Percentiles rank a stretch among this genome's conserved stretches.
Conservation (phyloP, 2,797 vertebrate species). For the Vireo griseus region DNA sequence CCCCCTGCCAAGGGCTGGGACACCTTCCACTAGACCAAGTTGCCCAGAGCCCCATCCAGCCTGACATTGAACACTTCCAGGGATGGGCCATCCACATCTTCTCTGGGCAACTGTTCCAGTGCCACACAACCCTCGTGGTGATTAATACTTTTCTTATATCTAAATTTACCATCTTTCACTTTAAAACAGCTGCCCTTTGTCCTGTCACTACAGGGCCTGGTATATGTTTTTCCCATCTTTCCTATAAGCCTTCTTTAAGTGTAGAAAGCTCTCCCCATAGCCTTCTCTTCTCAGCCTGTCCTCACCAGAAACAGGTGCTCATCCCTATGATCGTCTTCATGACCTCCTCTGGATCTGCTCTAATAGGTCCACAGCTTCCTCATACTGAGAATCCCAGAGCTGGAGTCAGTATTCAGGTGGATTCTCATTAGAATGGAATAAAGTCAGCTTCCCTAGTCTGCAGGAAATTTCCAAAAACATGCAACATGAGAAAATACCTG, state of each 20-base stretch:
- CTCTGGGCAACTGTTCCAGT: neutral
- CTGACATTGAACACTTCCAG: neutral
- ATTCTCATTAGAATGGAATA: neutral
- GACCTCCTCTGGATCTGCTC: neutral
- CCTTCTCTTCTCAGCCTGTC: neutral
- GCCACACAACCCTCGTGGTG: rapidly evolving
- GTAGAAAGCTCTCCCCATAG: neutral
- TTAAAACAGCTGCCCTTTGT: neutral
- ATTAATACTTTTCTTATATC: neutral
- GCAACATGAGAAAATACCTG: neutral
- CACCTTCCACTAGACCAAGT: neutral
- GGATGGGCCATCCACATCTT: neutral
- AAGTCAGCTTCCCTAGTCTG: neutral
- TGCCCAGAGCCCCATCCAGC: neutral
- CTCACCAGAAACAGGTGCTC: neutral
- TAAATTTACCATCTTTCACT: neutral
- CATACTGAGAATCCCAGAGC: neutral
- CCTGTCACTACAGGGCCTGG: neutral
- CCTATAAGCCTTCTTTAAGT: neutral
- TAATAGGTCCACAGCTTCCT: neutral
- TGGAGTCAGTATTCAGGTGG: neutral
- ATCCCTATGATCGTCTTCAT: neutral
- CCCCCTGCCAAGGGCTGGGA: rapidly evolving
- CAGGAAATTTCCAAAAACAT: neutral
- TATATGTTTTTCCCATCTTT: neutral